phyloP scores from a whole-genome alignment of 2,797 vertebrate genomes.

The Scolopax rusticola region DNA sequence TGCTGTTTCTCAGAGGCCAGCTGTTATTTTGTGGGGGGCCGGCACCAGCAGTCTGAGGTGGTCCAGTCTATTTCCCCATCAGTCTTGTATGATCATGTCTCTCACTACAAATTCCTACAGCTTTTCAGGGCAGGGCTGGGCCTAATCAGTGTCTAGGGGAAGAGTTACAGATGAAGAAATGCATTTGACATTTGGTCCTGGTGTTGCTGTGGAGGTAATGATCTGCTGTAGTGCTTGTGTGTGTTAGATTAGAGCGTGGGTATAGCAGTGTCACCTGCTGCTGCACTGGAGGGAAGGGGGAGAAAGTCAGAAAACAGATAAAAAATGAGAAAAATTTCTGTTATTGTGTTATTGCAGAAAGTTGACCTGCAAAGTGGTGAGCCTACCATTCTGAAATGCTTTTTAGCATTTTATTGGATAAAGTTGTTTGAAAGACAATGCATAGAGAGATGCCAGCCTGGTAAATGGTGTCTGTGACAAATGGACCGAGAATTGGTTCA shows the following conservation, averaged over 20 bases:
- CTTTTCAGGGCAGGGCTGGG: neutral
- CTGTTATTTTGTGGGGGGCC: neutral
- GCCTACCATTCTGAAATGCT: neutral
- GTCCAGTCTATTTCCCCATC: neutral
- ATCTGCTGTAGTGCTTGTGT: neutral
- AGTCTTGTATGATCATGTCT: neutral
- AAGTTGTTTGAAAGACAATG: neutral
- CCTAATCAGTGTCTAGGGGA: neutral
- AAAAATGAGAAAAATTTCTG: neutral
- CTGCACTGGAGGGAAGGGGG: no score
- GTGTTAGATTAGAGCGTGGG: neutral
- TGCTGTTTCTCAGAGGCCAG: neutral
- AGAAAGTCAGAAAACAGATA: neutral
- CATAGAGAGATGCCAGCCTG: neutral
- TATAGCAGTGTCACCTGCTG: neutral
- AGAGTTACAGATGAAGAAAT: neutral
- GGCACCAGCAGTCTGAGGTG: rapidly evolving
- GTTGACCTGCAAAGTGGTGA: neutral
- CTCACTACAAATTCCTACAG: neutral
- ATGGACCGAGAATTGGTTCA: neutral
- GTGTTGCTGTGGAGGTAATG: neutral
- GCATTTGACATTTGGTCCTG: neutral
- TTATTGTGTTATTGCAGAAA: neutral
- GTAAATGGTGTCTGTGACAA: neutral
- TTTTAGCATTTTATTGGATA: neutral